These are phyloP conservation scores for Morone chrysops DNA, from an alignment of 2,113 vertebrate species.

Conservation along the genomic window DNA sequence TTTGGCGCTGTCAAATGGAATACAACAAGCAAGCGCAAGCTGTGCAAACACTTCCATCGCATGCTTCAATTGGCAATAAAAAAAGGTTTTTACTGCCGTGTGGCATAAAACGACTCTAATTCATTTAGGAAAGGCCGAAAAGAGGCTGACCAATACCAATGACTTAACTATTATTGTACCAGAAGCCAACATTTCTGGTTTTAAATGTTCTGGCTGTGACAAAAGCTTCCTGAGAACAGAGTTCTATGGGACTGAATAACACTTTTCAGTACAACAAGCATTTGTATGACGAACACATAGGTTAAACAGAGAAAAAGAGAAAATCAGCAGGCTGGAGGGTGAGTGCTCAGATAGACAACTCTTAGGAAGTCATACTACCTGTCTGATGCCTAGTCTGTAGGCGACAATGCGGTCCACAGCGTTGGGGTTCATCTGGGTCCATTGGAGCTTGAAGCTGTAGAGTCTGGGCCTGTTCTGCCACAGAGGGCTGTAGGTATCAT, in stretches of 20 bases:
- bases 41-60: constrained; percentile 29
- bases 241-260: constrained; percentile 7
- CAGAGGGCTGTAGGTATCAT: constrained; percentile 96
- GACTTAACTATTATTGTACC: background rate
- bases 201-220: background rate
- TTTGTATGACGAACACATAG: background rate
- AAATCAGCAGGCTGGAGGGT: background rate
- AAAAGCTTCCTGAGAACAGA: constrained; percentile 8
- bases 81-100: background rate
- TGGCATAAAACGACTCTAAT: constrained; percentile 25
- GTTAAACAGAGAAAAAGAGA: background rate
- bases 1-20: constrained; percentile 25
- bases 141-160: constrained; percentile 15
- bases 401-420: constrained; percentile 95
- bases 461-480: constrained; percentile 95
- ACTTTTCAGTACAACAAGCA: background rate
- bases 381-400: constrained; percentile 93
- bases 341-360: background rate
- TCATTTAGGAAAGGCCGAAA: constrained; percentile 7
- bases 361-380: constrained; percentile 84
- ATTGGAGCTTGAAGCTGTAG: constrained; percentile 96
- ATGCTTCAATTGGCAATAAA: constrained; percentile 18
- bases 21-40: constrained; percentile 4
- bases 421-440: constrained; percentile 97
- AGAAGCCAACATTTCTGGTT: constrained; percentile 2